Evolutionary conservation across 2,113 vertebrate genomes (phyloP).

Genomic region (Cavia aperea): DNA sequence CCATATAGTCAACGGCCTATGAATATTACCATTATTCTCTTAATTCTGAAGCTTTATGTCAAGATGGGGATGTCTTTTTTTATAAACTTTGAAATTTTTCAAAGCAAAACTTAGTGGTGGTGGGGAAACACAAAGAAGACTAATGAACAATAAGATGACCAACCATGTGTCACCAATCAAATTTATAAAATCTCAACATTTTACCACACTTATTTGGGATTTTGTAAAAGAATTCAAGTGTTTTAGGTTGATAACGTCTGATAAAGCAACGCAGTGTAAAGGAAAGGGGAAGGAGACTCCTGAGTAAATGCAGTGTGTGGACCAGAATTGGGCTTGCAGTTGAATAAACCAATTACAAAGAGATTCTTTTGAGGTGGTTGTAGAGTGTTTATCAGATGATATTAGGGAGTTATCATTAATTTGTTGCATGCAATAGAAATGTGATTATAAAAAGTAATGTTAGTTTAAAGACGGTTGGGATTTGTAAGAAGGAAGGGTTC

Average conservation of each 20-base stretch:
- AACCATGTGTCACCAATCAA: neutral
- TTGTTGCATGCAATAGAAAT: constrained; percentile 12
- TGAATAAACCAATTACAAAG: neutral
- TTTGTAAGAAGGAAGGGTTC: constrained; percentile 1
- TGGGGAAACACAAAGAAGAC: neutral
- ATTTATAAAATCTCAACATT: neutral
- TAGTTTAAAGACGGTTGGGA: constrained; percentile 11
- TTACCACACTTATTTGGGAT: neutral
- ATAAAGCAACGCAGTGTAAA: neutral
- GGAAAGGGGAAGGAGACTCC: neutral
- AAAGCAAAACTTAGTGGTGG: neutral
- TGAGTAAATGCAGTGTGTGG: neutral
- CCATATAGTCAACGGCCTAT: neutral
- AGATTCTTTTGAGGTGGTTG: neutral
- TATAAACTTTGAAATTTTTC: neutral
- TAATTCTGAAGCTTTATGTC: neutral
- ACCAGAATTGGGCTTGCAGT: neutral
- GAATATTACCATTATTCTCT: neutral
- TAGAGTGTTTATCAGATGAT: neutral
- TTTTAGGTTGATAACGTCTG: neutral
- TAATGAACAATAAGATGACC: neutral
- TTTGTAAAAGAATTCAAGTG: neutral
- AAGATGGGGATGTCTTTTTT: neutral
- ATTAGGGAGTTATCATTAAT: constrained; percentile 23
- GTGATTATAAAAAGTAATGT: neutral